Percentiles rank a stretch among this genome's conserved stretches.
These are phyloP conservation scores for Drosophila sulfurigaster DNA, from an alignment of 1,140 invertebrate genomes.

Conservation along the genomic window DNA sequence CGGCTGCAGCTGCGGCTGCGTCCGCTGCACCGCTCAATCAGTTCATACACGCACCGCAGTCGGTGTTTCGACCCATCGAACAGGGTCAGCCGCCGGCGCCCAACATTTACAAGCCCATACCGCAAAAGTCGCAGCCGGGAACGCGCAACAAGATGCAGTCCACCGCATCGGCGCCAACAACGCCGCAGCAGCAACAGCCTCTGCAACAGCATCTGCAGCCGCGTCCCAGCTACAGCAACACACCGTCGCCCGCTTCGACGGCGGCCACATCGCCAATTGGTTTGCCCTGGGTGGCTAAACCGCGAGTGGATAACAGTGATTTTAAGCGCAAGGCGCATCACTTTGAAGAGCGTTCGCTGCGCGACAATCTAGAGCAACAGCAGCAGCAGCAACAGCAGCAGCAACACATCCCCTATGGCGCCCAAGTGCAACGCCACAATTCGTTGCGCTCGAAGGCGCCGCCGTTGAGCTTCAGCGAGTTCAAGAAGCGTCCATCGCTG, in stretches of 20 bases:
- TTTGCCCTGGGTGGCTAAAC: constrained; percentile 77
- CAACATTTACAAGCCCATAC: constrained; percentile 76
- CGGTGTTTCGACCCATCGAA: constrained; percentile 88
- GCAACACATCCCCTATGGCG: neutral
- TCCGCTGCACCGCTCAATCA: constrained; percentile 86
- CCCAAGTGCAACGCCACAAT: constrained; percentile 74
- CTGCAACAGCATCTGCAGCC: constrained; percentile 55
- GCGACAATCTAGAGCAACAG: constrained; percentile 68
- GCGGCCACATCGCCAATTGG: constrained; percentile 74
- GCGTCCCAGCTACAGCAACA: constrained; percentile 55
- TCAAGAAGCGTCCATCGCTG: constrained; percentile 77
- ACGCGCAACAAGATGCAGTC: neutral
- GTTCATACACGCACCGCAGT: constrained; percentile 90
- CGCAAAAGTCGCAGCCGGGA: constrained; percentile 55
- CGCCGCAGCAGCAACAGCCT: constrained; percentile 25
- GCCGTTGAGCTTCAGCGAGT: constrained; percentile 51
- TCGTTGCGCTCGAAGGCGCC: constrained; percentile 65
- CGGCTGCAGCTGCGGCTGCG: no score
- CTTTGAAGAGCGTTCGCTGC: constrained; percentile 73
- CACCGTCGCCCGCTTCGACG: constrained; percentile 66
- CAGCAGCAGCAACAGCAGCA: constrained; percentile 11
- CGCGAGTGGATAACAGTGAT: constrained; percentile 76
- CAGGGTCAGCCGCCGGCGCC: constrained; percentile 47
- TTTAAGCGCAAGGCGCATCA: constrained; percentile 75
- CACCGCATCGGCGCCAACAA: constrained; percentile 28